These are phyloP conservation scores for Sialia sialis DNA, from an alignment of 2,113 vertebrate species.

Conservation along the genomic window DNA sequence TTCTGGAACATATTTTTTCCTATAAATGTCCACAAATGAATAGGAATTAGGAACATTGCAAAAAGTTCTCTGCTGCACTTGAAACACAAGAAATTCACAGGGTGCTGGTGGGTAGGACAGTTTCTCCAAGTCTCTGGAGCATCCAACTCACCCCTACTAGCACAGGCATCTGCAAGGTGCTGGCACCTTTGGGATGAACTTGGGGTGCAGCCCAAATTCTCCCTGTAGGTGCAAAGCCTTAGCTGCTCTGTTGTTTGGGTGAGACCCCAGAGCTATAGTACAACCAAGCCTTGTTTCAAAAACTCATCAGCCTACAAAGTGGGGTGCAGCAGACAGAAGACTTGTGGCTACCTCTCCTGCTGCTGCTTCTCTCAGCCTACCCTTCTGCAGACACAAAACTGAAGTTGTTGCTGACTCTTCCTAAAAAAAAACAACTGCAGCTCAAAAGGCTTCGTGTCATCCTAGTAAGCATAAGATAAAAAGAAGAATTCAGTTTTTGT, in stretches of 20 bases:
- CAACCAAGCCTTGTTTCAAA: neutral
- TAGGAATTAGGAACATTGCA: neutral
- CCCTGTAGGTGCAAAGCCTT: neutral
- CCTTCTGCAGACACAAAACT: neutral
- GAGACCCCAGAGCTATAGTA: neutral
- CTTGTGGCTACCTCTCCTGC: neutral
- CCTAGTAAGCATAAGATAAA: neutral
- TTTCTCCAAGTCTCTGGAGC: neutral
- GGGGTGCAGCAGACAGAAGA: neutral
- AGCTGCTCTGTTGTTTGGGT: neutral
- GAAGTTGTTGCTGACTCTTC: neutral
- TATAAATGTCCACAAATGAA: neutral
- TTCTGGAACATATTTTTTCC: neutral
- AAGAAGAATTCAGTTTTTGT: neutral
- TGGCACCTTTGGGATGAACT: neutral
- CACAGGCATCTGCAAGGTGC: neutral
- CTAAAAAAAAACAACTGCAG: neutral
- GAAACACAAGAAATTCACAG: neutral
- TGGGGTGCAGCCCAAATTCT: rapidly evolving
- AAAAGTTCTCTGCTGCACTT: neutral
- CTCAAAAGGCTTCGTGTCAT: neutral
- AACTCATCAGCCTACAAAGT: rapidly evolving
- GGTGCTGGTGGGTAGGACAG: rapidly evolving
- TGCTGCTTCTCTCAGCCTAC: neutral
- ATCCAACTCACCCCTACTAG: neutral